phyloP scores from a whole-genome alignment of 2,797 vertebrate genomes.

The Alosa sapidissima region DNA sequence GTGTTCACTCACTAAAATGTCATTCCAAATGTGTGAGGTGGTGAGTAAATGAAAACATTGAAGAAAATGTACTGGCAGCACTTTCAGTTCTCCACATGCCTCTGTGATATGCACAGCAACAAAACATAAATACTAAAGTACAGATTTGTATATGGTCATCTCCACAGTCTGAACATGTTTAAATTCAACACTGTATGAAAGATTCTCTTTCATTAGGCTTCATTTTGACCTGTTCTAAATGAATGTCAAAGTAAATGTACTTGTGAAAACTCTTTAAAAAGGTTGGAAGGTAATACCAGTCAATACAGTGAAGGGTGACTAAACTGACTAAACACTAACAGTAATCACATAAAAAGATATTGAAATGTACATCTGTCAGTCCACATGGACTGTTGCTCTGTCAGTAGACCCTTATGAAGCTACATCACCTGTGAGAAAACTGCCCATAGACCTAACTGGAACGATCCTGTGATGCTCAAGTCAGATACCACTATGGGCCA shows the following conservation, averaged over 20 bases:
- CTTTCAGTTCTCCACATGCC: neutral
- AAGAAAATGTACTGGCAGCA: neutral
- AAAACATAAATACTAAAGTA: neutral
- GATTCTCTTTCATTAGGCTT: neutral
- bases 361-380: neutral
- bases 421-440: neutral
- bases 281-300: neutral
- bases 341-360: neutral
- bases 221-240: neutral
- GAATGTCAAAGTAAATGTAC: neutral
- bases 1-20: neutral
- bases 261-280: neutral
- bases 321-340: neutral
- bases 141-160: neutral
- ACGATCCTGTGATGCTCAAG: neutral
- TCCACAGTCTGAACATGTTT: neutral
- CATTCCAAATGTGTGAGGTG: conserved; percentile 10
- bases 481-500: conserved; percentile 5
- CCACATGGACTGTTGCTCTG: neutral
- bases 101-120: neutral
- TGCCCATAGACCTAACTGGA: neutral
- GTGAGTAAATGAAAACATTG: neutral
- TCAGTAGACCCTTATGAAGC: neutral
- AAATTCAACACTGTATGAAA: neutral
- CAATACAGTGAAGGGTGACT: no score